Conservation (phyloP, 2,888 invertebrate genomes). For the Yponomeuta evonymella region DNA sequence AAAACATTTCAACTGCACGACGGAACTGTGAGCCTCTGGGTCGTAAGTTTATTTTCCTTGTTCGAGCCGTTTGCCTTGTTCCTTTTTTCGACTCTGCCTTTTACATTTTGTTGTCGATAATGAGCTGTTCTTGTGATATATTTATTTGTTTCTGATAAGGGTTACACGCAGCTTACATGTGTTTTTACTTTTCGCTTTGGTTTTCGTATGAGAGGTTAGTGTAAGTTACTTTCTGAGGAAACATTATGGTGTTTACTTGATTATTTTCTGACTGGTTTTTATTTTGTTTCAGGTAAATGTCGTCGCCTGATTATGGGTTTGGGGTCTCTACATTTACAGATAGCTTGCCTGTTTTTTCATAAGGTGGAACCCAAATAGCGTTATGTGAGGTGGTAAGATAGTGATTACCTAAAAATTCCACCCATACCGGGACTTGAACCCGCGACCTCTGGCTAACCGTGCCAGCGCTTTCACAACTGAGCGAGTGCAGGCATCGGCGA, state of each 20-base stretch:
- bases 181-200: not conserved
- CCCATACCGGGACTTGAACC: no score
- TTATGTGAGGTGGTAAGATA: no score
- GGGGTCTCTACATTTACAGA: no score
- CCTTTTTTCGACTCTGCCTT: not conserved
- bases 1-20: not conserved
- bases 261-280: not conserved
- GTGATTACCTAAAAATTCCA: no score
- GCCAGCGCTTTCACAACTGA: no score
- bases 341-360: no score
- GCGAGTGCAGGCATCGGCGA: no score
- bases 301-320: no score
- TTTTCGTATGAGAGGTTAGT: not conserved
- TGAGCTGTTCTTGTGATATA: not conserved
- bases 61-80: not conserved
- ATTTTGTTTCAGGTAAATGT: not conserved
- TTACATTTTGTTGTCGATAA: slow-evolving; percentile 1
- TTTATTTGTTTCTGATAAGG: not conserved
- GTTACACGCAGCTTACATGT: not conserved
- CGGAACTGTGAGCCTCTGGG: not conserved
- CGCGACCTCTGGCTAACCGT: no score
- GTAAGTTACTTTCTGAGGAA: no score
- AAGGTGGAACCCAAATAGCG: no score
- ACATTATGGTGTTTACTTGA: no score
- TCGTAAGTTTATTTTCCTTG: not conserved